A percentile compares a stretch with the other conserved stretches of the same genome.
Evolutionary conservation across 2,113 vertebrate species (phyloP).

Genomic region (Labeo rohita): DNA sequence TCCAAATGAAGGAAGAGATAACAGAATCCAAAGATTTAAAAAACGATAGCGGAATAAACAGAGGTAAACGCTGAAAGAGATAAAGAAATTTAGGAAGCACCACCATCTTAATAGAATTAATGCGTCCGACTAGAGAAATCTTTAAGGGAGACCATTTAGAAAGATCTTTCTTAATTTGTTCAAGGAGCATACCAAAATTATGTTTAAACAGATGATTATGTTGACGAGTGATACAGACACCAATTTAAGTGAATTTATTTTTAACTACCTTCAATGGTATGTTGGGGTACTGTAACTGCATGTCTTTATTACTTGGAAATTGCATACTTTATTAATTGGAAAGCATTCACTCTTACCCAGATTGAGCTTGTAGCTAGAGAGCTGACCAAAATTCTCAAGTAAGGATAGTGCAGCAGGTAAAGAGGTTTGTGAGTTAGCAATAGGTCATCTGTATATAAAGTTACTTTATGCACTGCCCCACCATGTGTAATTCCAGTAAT

Average conservation of each 20-base stretch:
- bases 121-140: not conserved
- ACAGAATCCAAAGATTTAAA: not conserved
- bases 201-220: not conserved
- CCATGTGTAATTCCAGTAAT: not conserved
- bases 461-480: not conserved
- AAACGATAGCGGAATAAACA: not conserved
- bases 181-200: not conserved
- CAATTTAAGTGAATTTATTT: not conserved
- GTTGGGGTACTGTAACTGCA: not conserved
- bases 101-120: not conserved
- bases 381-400: not conserved
- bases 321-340: not conserved
- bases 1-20: not conserved
- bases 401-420: not conserved
- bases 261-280: not conserved
- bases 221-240: not conserved
- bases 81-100: not conserved
- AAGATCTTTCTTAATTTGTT: not conserved
- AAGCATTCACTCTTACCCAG: not conserved
- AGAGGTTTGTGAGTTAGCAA: not conserved
- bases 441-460: not conserved
- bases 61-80: not conserved
- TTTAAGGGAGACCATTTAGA: not conserved
- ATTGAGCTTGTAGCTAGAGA: not conserved
- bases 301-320: not conserved